These are phyloP conservation scores for Villa cingulata DNA, from an alignment of 2,888 invertebrate genomes.

Conservation along the genomic window DNA sequence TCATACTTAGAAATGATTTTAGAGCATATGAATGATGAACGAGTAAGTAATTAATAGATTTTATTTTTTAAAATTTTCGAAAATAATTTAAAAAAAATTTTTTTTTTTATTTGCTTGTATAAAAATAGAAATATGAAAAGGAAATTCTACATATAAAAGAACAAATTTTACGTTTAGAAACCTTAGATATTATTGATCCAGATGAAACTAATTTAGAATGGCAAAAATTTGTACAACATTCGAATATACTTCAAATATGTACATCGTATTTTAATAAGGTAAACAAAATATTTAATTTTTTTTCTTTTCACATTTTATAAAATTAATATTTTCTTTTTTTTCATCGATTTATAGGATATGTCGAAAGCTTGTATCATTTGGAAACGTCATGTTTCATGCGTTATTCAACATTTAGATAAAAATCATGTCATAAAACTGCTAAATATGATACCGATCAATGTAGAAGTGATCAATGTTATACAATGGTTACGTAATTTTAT, in stretches of 20 bases:
- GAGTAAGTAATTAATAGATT: not conserved
- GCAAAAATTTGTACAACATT: conserved; percentile 33
- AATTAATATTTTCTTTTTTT: not conserved
- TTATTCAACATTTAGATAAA: conserved; percentile 25
- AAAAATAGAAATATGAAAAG: conserved; percentile 11
- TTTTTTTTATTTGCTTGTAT: not conserved
- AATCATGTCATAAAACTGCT: conserved; percentile 25
- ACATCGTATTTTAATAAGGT: conserved; percentile 25
- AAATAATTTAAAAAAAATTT: not conserved
- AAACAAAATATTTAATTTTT: not conserved
- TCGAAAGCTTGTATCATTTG: conserved; percentile 31
- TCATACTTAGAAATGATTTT: conserved; percentile 26
- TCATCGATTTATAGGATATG: conserved; percentile 20
- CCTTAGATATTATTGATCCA: conserved; percentile 32
- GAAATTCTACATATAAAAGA: conserved; percentile 30
- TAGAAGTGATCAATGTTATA: conserved; percentile 29
- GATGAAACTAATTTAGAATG: conserved; percentile 32
- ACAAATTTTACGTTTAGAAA: conserved; percentile 30
- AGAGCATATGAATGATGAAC: conserved; percentile 23
- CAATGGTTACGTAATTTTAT: conserved; percentile 33
- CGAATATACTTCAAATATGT: conserved; percentile 27
- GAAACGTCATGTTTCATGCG: conserved; percentile 30
- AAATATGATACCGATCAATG: conserved; percentile 26
- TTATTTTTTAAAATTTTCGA: not conserved
- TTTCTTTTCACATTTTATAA: not conserved